Base-by-base conservation (phyloP, 2,888 invertebrate species). In the Leptodirus hochenwartii region DNA sequence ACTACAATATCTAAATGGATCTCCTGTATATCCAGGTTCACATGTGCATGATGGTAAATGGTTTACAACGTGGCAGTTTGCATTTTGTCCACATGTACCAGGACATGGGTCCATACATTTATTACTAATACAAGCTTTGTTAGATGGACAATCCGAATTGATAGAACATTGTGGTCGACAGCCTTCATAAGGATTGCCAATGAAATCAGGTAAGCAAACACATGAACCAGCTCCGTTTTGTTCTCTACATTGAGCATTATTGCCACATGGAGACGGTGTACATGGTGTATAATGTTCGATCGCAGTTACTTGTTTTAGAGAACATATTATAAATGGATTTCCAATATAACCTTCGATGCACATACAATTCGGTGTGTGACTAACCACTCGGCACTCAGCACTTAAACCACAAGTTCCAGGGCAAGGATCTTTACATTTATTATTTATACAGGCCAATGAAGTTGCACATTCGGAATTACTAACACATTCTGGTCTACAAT, bases 31-130 rank as follows among this genome's bases (percentile, higher is more conserved):
- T 35, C 74, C 73, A 16, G 53, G 44, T 31, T 62, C 51, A 45
- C 80, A 80, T 32, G 59, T 62, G 45, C 80, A 80, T 32, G 59
- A 62, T 2, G 79, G 76, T 27, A 67, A 54, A 49, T 81, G 81
- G 43, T 73, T 74, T 8, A 76, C 58, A 12, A 76, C 71, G 35
- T 63, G 60, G 47, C 81, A 81, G 36, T 70, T 65, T 4, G 79
- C 72, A 46, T 77, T 75, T 38, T 66, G 58, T 20, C 77, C 80
- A 48, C 81, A 81, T 13, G 69, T 69, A 32, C 78, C 77, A 1
- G 74, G 70, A 43, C 80, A 80, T 13, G 80, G 79, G 49, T 78
- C 69, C 44, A 65, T 62, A 47, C 81, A 81, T 54, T 76, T 77
- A 42, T 70, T 72, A 38, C 67, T 66, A 22, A 73, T 62, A 40